phyloP scores from a whole-genome alignment of 2,797 vertebrate genomes.

The Dryobates pubescens region DNA sequence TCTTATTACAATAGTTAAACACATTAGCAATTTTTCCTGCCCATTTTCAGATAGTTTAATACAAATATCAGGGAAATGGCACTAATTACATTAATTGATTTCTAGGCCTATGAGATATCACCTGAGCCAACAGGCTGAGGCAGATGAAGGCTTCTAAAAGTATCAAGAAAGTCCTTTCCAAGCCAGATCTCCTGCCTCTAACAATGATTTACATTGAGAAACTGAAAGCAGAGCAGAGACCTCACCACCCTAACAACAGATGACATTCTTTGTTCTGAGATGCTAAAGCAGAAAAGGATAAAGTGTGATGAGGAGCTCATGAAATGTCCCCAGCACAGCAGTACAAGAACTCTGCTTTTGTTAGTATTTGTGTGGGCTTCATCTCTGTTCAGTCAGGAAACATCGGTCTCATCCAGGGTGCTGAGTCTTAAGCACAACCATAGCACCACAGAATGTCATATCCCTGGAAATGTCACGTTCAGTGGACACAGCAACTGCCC shows the following conservation, averaged over 20 bases:
- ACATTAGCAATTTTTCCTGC: neutral
- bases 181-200: neutral
- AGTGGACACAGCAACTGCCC: neutral
- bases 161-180: neutral
- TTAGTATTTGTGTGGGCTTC: neutral
- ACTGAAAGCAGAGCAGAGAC: neutral
- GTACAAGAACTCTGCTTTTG: neutral
- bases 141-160: neutral
- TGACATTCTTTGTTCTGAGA: neutral
- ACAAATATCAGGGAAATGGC: neutral
- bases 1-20: neutral
- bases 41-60: neutral
- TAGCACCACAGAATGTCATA: neutral
- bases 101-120: neutral
- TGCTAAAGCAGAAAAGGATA: neutral
- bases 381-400: neutral
- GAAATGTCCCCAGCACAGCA: neutral
- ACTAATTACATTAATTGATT: neutral
- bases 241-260: neutral
- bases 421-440: fast-evolving
- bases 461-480: neutral
- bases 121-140: no score
- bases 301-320: neutral
- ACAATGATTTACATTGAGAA: neutral
- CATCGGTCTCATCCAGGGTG: no score